A percentile compares a stretch with the other conserved stretches of the same genome.
These are phyloP conservation scores for Felis chaus DNA, from an alignment of 2,113 vertebrate genomes.

Conservation along the genomic window DNA sequence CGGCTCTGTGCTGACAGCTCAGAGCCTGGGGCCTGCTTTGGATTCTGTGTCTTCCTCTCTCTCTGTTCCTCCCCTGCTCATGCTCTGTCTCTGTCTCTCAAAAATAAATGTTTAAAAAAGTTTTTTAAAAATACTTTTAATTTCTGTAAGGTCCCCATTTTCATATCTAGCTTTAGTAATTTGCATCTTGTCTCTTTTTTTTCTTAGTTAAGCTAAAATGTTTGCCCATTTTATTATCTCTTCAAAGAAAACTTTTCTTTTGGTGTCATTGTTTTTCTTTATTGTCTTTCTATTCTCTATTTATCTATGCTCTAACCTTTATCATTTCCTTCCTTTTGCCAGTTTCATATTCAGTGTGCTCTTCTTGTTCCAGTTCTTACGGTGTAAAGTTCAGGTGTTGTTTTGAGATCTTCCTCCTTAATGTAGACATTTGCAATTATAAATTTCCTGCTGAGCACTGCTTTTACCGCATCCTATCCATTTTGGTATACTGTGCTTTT, in stretches of 20 bases:
- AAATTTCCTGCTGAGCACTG: neutral
- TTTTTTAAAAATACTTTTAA: neutral
- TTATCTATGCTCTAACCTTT: neutral
- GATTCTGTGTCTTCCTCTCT: too few species aligned
- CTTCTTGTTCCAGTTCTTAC: neutral
- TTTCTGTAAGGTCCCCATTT: neutral
- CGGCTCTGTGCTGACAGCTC: too few species aligned
- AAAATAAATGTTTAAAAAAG: too few species aligned
- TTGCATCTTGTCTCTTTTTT: neutral
- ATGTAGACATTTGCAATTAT: neutral
- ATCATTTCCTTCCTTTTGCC: neutral
- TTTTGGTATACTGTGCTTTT: neutral
- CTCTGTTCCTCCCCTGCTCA: too few species aligned
- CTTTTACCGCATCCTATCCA: neutral
- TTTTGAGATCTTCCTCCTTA: neutral
- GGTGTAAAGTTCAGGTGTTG: neutral
- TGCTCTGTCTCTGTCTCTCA: too few species aligned
- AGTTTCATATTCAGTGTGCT: neutral
- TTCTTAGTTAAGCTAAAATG: neutral
- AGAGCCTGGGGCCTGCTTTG: too few species aligned
- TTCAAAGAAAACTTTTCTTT: neutral
- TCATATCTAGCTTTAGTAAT: neutral
- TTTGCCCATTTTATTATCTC: neutral
- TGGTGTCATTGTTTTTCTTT: neutral
- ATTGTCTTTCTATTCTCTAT: neutral